phyloP scores from a whole-genome alignment of 2,113 vertebrate genomes.

The Anolis sagrei region DNA sequence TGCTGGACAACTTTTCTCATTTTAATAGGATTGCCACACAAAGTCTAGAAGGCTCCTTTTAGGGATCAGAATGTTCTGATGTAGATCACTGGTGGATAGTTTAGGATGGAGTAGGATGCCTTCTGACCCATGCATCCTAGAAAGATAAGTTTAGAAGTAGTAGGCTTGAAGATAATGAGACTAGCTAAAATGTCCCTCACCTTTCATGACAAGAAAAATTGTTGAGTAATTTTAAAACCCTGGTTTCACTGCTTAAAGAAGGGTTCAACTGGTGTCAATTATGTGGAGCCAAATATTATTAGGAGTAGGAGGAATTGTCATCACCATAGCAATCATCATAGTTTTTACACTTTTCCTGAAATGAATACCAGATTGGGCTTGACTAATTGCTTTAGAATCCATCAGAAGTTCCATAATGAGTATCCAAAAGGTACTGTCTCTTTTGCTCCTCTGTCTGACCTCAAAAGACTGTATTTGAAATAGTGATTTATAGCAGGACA shows the following conservation, averaged over 20 bases:
- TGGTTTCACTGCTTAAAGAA: no score
- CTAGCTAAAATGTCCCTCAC: neutral
- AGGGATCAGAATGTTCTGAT: neutral
- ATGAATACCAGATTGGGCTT: neutral
- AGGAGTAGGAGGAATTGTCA: no score
- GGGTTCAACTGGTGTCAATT: no score
- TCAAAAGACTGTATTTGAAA: neutral
- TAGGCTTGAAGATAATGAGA: neutral
- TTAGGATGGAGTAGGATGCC: neutral
- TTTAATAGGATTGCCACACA: no score
- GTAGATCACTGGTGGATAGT: no score
- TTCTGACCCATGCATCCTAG: neutral
- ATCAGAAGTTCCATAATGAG: neutral
- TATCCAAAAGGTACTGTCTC: neutral
- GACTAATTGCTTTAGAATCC: neutral
- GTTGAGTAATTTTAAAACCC: no score
- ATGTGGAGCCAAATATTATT: no score
- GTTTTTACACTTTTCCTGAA: neutral
- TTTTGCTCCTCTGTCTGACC: neutral
- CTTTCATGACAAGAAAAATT: neutral
- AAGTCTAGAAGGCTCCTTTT: neutral
- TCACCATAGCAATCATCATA: neutral
- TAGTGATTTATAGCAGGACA: neutral
- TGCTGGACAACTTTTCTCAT: no score
- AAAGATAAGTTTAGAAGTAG: neutral